Base-by-base conservation (phyloP, 2,797 vertebrate species). In the Lacerta bilineata region DNA sequence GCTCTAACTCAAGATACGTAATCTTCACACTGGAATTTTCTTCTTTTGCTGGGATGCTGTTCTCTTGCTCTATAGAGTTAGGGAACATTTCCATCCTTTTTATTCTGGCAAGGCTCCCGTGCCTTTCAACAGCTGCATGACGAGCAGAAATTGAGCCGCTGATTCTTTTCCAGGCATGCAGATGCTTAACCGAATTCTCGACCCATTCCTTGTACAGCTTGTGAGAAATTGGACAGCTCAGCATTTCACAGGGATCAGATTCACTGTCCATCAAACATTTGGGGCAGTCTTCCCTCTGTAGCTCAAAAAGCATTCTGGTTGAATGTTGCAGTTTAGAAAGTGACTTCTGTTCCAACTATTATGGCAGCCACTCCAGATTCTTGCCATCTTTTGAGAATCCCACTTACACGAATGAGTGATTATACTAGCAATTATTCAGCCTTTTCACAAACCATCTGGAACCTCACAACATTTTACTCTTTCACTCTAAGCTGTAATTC, bases 61-160 rank as follows among this genome's bases (percentile, higher is more conserved):
- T 46, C 13, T 46, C 3, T 41, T 15, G 41, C 27, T 79, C 64
- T 69, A 18, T 39, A 8, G 43, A 86, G 33, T 39, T 71, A 17
- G 66, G 46, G 13, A n/a, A 75, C 39, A 10, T 81, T 39, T 39
- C 68, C 29, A 39, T 72, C 13, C 55, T 23, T 25, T 27, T 43
- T 23, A 64, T 29, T 39, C 41, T 46, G 78, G 50, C 68, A 81
- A 55, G 39, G 36, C 20, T 87, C 29, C 36, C 74, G 55, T 87
- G 69, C 3, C 50, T 87, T 50, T 69, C 41, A 80, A 81, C 50
- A 71, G 46, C 68, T 87, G 46, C n/a, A 55, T 71, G 68, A 80
- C 7, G 8, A 41, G 27, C 68, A 72, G 66, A 72, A 61, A 71
- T 36, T 33, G 39, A 85, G 18, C 76, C 69, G 64, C 75, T 69